Conservation (phyloP, 2,113 vertebrate genomes). For the Notarius lentiginosus region DNA sequence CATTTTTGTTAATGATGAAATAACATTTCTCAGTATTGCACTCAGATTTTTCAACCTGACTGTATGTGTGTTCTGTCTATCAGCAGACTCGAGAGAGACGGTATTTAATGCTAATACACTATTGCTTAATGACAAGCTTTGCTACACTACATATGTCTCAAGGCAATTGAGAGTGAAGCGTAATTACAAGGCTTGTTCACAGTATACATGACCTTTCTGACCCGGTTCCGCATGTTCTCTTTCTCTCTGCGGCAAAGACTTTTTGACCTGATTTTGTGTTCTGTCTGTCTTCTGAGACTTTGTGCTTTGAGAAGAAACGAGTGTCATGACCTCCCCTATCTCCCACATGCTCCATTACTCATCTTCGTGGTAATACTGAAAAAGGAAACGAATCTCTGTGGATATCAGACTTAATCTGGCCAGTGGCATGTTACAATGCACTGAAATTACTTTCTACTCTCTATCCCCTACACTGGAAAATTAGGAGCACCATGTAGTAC, state of each 20-base stretch:
- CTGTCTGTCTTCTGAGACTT: constrained; percentile 28
- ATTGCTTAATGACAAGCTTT: not conserved
- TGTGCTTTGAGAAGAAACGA: constrained; percentile 39
- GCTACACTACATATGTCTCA: constrained; percentile 19
- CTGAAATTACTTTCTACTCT: constrained; percentile 41
- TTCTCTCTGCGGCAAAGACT: not conserved
- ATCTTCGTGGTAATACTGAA: constrained; percentile 43
- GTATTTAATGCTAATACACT: constrained; percentile 17
- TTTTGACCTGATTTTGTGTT: constrained; percentile 34
- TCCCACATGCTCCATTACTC: constrained; percentile 39
- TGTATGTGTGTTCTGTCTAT: not conserved
- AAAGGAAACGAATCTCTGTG: constrained; percentile 17
- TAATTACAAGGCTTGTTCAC: constrained; percentile 47
- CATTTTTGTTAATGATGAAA: not conserved
- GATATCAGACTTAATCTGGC: constrained; percentile 33
- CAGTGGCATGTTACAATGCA: constrained; percentile 4
- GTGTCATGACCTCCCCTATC: constrained; percentile 40
- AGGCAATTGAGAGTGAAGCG: constrained; percentile 33
- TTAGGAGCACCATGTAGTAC: constrained; percentile 50
- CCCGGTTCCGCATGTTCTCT: constrained; percentile 13
- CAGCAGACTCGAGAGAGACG: not conserved
- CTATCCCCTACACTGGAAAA: constrained; percentile 61
- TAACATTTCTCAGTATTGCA: not conserved
- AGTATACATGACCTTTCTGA: constrained; percentile 52
- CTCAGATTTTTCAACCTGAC: not conserved